Evolutionary conservation across 2,888 invertebrate genomes (phyloP).

Genomic region (Cybosia mesomella): DNA sequence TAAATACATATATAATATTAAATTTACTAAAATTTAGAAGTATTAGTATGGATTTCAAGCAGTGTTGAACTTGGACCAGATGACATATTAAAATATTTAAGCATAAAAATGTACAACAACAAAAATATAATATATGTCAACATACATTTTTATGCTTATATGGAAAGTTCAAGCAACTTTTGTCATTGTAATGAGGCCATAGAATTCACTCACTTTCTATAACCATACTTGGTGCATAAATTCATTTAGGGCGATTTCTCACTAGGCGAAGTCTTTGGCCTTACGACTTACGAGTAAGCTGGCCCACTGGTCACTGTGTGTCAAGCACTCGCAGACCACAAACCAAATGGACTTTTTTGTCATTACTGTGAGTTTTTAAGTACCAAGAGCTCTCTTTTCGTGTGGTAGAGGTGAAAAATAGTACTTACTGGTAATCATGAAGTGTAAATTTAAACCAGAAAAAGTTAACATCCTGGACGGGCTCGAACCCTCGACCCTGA

Average conservation of each 20-base stretch:
- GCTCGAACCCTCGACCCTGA: no score
- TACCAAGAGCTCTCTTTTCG: background rate
- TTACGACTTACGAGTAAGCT: background rate
- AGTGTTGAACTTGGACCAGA: background rate
- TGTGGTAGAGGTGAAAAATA: no score
- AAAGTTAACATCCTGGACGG: no score
- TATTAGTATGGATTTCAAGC: background rate
- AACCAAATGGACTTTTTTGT: no score
- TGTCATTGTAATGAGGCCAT: slow-evolving; percentile 30
- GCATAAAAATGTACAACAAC: no score
- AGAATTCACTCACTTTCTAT: slow-evolving; percentile 48
- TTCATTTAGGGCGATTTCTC: slow-evolving; percentile 9
- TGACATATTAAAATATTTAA: background rate
- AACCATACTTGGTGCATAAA: slow-evolving; percentile 16
- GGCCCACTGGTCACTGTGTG: background rate
- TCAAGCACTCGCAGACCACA: background rate
- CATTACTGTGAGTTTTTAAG: background rate
- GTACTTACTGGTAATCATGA: background rate
- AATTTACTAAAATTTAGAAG: no score
- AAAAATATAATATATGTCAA: no score
- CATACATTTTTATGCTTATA: slow-evolving; percentile 7
- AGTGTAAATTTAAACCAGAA: no score
- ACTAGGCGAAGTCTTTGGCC: background rate
- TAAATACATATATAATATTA: no score
- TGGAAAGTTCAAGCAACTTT: slow-evolving; percentile 37